Evolutionary conservation across 2,113 vertebrate genomes (phyloP), one percentile per base, ranked within the genome.

Genomic region (Clarias gariepinus): DNA sequence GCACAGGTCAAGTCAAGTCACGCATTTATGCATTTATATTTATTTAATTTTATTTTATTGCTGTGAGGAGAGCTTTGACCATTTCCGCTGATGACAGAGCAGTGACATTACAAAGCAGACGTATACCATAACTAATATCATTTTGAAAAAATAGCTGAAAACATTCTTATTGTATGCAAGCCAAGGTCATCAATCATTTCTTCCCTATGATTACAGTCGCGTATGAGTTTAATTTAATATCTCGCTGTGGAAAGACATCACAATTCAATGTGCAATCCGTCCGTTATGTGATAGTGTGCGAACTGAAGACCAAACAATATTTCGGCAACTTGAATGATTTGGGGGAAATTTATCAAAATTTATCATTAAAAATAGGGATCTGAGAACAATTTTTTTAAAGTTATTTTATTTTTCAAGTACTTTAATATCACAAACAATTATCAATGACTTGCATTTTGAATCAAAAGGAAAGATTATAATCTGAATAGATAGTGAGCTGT

Each of bases 121-220:
- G 1, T 47, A 83, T 66, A 86, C 5, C 58, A 87, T 80, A 81
- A 74, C 58, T n/a, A 52, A 58, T 85, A 85, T 85, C 23, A 88
- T 87, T 73, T 60, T 36, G 55, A 41, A 15, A 82, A 76, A 79
- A 28, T 74, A 30, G 47, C 66, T 82, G 78, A 88, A 87, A 84
- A 87, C 78, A 25, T 77, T 88, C 73, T 82, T 79, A 84, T 74
- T 87, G 87, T 87, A 79, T n/a, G 58, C 64, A 16, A 3, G 82
- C 88, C 87, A 86, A 87, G 78, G 80, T 85, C 85, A 89, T 90
- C 84, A 85, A 89, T 90, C 86, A 90, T 90, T 79, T 47, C 47
- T 86, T 71, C 47, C 85, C 76, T 30, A 66, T 88, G 88, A 90
- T 89, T 89, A 86, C 77, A 57, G 63, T 82, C 69, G 73, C 82